Base-by-base conservation (phyloP, 1,140 invertebrate species). In the Drosophila nigrodunni region DNA sequence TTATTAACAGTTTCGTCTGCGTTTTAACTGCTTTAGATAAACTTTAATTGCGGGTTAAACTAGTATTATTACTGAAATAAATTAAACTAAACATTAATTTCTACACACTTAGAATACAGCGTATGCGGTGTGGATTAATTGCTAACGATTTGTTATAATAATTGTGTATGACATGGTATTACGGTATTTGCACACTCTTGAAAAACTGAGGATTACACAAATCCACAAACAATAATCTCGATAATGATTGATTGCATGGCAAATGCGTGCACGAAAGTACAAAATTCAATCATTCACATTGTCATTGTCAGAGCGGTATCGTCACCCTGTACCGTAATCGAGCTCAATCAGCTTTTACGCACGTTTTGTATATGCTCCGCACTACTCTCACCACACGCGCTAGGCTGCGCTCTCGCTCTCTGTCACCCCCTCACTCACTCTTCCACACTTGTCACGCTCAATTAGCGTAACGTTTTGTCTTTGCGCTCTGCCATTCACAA, bases 251-350 rank as follows among this genome's bases (percentile, higher is more conserved):
- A 55, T 55, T 15, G 21, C 41, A 7, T 46, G 50, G 39, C 49
- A 61, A 46, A 52, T 62, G 39, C 13, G 74, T 47, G 21, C 18
- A 34, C 47, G 43, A 44, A 7, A 47, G 50, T 47, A 76, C 82
- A 37, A 47, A 30, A 74, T 13, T 59, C 78, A 37, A 50, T 25
- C 65, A 54, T 50, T 30, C n/a, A 34, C 65, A 59, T 18, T 18
- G 52, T 55, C 21, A 44, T 39, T 30, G 25, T 30, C 25, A 30
- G 25, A 30, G 25, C 25, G 25, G 3, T 30, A 21, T 35, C 43
- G 60, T 60, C 34, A 87, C 83, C 83, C 82, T 87, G 80, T 88
- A 54, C 55, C 10, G 18, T 57, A 74, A 75, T 62, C 60, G 55
- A 64, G 47, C 62, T 37, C 41, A 62, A 58, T 47, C 43, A 78